Evolutionary conservation across 2,797 vertebrate genomes (phyloP).

Genomic region (Halcyon smyrnensis): DNA sequence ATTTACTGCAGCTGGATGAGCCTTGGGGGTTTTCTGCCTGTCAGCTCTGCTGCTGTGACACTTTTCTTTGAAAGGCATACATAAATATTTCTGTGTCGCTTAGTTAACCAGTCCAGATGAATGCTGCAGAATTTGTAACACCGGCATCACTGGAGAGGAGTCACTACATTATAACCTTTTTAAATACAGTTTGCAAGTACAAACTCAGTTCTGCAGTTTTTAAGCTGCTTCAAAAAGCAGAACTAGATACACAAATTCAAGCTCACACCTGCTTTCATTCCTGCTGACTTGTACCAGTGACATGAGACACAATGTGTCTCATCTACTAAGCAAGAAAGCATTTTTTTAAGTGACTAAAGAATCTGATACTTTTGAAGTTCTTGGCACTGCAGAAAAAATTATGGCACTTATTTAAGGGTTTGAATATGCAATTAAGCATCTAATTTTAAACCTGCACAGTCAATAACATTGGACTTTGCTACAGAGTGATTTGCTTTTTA

Average conservation of each 20-base stretch:
- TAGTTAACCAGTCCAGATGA: background rate
- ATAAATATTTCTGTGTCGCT: background rate
- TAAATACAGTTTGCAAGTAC: background rate
- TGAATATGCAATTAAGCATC: slow-evolving; percentile 34
- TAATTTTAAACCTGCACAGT: slow-evolving; percentile 49
- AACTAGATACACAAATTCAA: background rate
- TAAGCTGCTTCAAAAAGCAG: background rate
- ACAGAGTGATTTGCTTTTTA: slow-evolving; percentile 34
- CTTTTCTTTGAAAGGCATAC: background rate
- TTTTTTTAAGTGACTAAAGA: background rate
- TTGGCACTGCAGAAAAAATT: background rate
- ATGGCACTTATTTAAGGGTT: background rate
- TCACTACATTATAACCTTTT: background rate
- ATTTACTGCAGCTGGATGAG: background rate
- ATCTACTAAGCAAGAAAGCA: background rate
- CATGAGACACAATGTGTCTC: background rate
- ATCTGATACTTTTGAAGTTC: background rate
- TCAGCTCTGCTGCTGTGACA: background rate
- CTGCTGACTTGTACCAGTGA: background rate
- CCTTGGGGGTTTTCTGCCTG: background rate
- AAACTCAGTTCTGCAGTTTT: background rate
- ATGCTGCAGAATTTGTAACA: background rate
- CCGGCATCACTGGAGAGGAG: background rate
- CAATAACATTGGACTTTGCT: slow-evolving; percentile 31
- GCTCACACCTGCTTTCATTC: background rate